Evolutionary conservation across 2,113 vertebrate species (phyloP), one percentile per base, ranked within the genome.

Genomic region (Motacilla tschutschensis): DNA sequence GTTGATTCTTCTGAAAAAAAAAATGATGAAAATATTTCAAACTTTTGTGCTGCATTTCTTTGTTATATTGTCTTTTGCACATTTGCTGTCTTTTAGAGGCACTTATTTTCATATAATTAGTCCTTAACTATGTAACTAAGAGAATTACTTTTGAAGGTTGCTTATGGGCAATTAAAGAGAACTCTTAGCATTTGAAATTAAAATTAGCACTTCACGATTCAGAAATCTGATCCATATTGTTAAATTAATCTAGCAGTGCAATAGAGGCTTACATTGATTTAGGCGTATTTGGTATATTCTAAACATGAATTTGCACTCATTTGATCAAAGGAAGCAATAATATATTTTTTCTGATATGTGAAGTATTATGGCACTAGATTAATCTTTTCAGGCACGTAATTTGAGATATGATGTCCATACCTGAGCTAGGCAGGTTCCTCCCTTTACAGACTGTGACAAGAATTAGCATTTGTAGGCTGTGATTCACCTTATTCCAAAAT

Each of bases 1-100:
- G 17, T 57, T 53, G 6, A 47, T 40, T 44, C 2, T 79, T 55
- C 6, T 4, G 5, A 26, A 16, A 12, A 18, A 80, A 82, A 80
- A 78, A 24, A 2, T 38, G 38, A 51, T 1, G 0, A 28, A 63
- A 15, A 66, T 0, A 2, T 43, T 82, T 51, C 12, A 31, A 71
- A 63, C 6, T 31, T 31, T 7, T 72, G 4, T 47, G 16, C 3
- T 24, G 9, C 15, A 8, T 60, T 66, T 21, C 6, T 62, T 59
- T 12, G 24, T 38, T 64, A 2, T 47, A 64, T 12, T 5, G 13
- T 40, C 6, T 78, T 80, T 60, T 53, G 4, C 3, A 41, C 3
- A 33, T 58, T 53, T 53, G 28, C 5, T 29, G 8, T 48, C 26
- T 38, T 71, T 78, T 69, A 77, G 7, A 78, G 19, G 15, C 1